Evolutionary conservation across 2,888 invertebrate genomes (phyloP).

Genomic region (Globia sparganii): DNA sequence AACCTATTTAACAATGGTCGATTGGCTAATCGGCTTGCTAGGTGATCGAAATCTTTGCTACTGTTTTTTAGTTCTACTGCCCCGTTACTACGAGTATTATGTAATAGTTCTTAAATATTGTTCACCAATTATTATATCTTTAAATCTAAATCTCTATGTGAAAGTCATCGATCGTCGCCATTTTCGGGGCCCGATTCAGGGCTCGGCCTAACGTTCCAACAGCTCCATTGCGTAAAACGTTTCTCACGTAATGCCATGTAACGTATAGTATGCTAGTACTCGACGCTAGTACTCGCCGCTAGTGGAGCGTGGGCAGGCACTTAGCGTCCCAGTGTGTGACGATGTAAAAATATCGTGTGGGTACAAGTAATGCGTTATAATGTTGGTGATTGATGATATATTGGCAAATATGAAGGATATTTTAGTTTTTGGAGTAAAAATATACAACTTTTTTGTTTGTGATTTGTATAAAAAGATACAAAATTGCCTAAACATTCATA

Average conservation of each 20-base stretch:
- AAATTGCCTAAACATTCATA: not conserved
- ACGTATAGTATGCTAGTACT: conserved; percentile 44
- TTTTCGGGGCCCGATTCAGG: conserved; percentile 7
- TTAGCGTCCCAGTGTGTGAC: conserved; percentile 43
- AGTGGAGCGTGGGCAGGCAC: conserved; percentile 59
- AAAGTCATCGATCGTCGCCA: not conserved
- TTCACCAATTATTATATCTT: not conserved
- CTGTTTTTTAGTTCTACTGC: not conserved
- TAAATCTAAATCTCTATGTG: not conserved
- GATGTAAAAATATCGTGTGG: conserved; percentile 29
- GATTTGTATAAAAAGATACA: not conserved
- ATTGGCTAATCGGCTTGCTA: too few relatives aligned
- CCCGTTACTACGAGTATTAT: not conserved
- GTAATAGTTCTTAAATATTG: not conserved
- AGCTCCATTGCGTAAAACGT: conserved; percentile 61
- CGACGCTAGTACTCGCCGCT: conserved; percentile 30
- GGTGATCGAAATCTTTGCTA: not conserved
- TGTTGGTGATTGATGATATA: conserved; percentile 44
- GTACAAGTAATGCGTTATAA: conserved; percentile 25
- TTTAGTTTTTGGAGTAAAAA: conserved; percentile 18
- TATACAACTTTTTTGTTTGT: not conserved
- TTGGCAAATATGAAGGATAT: conserved; percentile 20
- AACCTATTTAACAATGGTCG: too few relatives aligned
- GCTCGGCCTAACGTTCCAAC: conserved; percentile 27
- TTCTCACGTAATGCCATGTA: conserved; percentile 59